phyloP scores from a whole-genome alignment of 2,888 invertebrate genomes.

The Cynaeus angustus region DNA sequence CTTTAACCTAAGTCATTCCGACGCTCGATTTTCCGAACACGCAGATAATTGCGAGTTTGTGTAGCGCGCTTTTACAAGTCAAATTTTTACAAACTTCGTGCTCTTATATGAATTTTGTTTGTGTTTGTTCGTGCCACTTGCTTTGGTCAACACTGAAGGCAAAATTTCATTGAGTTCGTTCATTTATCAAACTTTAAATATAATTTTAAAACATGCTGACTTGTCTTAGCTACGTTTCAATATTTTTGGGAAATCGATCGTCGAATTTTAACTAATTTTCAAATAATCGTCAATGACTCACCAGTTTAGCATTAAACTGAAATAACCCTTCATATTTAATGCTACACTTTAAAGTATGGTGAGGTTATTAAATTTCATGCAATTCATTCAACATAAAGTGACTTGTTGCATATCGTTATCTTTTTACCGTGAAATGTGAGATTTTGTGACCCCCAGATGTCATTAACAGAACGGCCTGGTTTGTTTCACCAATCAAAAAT shows the following conservation, averaged over 20 bases:
- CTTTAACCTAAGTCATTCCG: background rate
- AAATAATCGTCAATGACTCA: too few species aligned
- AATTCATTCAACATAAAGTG: background rate
- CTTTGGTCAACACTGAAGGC: background rate
- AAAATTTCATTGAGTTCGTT: background rate
- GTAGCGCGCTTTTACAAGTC: background rate
- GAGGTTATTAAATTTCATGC: background rate
- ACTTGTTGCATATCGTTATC: background rate
- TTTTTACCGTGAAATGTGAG: background rate
- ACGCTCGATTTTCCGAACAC: background rate
- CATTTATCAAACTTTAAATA: background rate
- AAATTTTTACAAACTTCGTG: background rate
- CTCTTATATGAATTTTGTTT: background rate
- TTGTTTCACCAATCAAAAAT: too few species aligned
- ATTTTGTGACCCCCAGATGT: too few species aligned
- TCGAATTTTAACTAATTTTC: too few species aligned
- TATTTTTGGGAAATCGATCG: too few species aligned
- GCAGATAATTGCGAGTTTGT: background rate
- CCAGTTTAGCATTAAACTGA: background rate
- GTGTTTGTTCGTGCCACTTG: background rate
- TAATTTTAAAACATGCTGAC: background rate
- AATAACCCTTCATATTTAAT: background rate
- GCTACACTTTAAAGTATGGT: background rate
- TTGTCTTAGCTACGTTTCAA: background rate
- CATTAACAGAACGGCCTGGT: too few species aligned